Base-by-base conservation (phyloP, 2,113 vertebrate species). In the Pipra filicauda region DNA sequence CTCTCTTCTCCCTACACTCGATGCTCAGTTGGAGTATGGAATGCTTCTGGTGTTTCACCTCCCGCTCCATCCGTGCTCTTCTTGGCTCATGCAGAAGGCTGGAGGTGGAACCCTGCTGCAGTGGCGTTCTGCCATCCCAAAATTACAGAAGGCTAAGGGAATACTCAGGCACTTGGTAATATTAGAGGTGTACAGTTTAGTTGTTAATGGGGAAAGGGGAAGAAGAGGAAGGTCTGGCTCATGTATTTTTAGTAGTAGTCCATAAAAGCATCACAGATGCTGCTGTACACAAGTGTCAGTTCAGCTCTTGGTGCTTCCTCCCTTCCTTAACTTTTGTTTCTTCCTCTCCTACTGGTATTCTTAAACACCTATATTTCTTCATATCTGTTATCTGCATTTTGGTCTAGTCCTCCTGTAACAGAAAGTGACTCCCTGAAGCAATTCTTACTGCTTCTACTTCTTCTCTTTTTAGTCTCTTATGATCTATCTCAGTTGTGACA, bases 391-490 rank as follows among this genome's bases (percentile, higher is more conserved):
- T 3, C 66, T 85, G 41, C 46, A 21, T 77, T 94, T 88, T 91
- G 5, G 16, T 46, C 31, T 77, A 74, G 69, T 48, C 48, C 57
- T 75, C 77, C 57, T 75, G 78, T 89, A 88, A 82, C 35, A 77
- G 58, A 11, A 54, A 79, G 70, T 69, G 71, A 54, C 58, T 89
- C 88, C 85, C 94, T 88, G 58, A 91, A 97, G 93, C 89, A 54
- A 93, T 94, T 82, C 58, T 62, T 91, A 39, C 5, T 70, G 71
- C 67, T 85, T 76, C 62, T 88, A 24, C 48, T 81, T 76, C 61
- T 84, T 73, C 24, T 88, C n/a, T 89, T 89, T 89, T 59, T 46
- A 80, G 78, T 77, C 62, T 93, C 81, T 76, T 94, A 79, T 83
- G 85, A 88, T 93, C 41, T 84, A 67, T 65, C 71, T 85, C 59